These are phyloP conservation scores for Polymixis lichenea DNA, from an alignment of 2,888 invertebrate genomes.

Conservation along the genomic window DNA sequence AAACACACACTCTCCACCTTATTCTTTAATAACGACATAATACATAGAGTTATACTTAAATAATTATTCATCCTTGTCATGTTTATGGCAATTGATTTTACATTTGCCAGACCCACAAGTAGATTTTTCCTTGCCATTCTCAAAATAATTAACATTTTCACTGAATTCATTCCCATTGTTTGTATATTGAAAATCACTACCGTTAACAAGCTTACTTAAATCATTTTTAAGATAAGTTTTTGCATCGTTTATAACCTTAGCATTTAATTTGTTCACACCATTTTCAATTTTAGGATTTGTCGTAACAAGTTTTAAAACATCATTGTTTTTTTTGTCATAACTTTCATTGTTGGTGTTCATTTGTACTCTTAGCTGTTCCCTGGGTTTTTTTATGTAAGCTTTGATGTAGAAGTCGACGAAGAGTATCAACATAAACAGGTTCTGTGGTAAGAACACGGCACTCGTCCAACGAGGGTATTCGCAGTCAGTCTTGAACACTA, in stretches of 20 bases:
- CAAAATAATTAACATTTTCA: conserved; percentile 24
- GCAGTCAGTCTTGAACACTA: conserved; percentile 89
- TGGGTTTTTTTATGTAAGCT: conserved; percentile 88
- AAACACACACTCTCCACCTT: neutral
- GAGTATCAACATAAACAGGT: conserved; percentile 92
- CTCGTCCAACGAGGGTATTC: conserved; percentile 90
- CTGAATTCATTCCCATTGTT: conserved; percentile 20
- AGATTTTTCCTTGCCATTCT: conserved; percentile 21
- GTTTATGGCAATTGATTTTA: conserved; percentile 37
- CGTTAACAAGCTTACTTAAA: conserved; percentile 38
- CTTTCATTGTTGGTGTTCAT: neutral
- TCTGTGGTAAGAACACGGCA: conserved; percentile 91
- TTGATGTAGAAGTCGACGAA: conserved; percentile 93
- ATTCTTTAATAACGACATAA: neutral
- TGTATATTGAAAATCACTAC: conserved; percentile 10
- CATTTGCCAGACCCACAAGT: conserved; percentile 31
- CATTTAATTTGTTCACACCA: neutral
- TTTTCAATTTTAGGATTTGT: conserved; percentile 18
- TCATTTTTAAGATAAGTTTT: conserved; percentile 38
- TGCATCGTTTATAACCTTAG: neutral
- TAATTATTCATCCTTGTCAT: conserved; percentile 39
- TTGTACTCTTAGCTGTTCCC: conserved; percentile 32
- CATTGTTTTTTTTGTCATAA: conserved; percentile 5
- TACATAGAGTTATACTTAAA: neutral
- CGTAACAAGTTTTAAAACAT: neutral